Evolutionary conservation across 2,888 invertebrate species (phyloP).

Genomic region (Tenthredo livida): DNA sequence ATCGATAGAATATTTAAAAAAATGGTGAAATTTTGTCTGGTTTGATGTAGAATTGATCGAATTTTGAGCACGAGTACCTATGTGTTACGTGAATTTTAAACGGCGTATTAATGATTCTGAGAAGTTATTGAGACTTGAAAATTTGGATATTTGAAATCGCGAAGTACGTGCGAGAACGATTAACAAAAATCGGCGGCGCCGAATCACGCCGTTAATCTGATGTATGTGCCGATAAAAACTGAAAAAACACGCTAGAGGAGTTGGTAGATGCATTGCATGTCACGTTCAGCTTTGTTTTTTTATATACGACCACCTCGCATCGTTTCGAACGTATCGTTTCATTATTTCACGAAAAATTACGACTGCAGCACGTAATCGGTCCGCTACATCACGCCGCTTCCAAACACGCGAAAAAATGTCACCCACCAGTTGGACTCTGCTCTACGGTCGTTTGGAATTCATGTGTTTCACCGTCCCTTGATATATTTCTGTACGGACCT

Average conservation of each 20-base stretch:
- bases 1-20: background rate
- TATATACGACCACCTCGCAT: constrained; percentile 6
- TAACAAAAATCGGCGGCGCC: constrained; percentile 38
- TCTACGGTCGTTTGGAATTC: constrained; percentile 57
- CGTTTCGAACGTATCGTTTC: constrained; percentile 57
- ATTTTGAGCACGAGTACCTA: background rate
- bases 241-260: constrained; percentile 33
- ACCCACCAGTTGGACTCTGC: constrained; percentile 53
- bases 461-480: constrained; percentile 52
- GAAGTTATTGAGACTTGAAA: background rate
- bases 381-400: constrained; percentile 59
- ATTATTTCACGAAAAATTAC: constrained; percentile 64
- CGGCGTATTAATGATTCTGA: background rate
- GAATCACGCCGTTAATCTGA: constrained; percentile 47
- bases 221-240: constrained; percentile 47
- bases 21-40: background rate
- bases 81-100: background rate
- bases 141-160: background rate
- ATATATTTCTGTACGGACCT: background rate
- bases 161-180: background rate
- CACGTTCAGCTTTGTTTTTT: constrained; percentile 27
- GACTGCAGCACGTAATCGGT: constrained; percentile 60
- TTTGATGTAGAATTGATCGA: background rate
- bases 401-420: constrained; percentile 62
- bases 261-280: constrained; percentile 34